These are phyloP conservation scores for Distichodus sexfasciatus DNA, from an alignment of 2,797 vertebrate species.

Conservation along the genomic window DNA sequence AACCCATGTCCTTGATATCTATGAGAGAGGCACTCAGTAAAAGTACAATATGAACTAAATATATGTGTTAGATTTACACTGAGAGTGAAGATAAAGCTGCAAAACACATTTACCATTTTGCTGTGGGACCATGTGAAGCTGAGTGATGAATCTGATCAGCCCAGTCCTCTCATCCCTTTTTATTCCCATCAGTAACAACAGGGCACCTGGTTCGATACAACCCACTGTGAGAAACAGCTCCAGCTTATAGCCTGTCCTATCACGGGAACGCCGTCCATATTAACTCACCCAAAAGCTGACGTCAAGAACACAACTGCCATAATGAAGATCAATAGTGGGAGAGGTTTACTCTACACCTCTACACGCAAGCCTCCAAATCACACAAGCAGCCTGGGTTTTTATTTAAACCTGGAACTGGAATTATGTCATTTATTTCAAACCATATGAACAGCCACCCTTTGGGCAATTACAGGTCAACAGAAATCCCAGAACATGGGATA, in stretches of 20 bases:
- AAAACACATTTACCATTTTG: slow-evolving; percentile 49
- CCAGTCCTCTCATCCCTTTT: slow-evolving; percentile 57
- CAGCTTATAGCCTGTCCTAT: slow-evolving; percentile 45
- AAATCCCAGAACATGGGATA: too few species aligned
- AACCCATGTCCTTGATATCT: slow-evolving; percentile 56
- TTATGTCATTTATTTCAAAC: not conserved
- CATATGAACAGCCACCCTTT: not conserved
- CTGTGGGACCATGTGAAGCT: slow-evolving; percentile 30
- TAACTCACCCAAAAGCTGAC: slow-evolving; percentile 61
- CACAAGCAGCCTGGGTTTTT: not conserved
- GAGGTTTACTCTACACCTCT: slow-evolving; percentile 30
- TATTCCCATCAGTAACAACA: slow-evolving; percentile 52
- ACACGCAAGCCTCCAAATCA: not conserved
- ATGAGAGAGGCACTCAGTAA: not conserved
- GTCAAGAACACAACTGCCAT: slow-evolving; percentile 58
- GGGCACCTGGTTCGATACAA: slow-evolving; percentile 60
- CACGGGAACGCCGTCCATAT: slow-evolving; percentile 64
- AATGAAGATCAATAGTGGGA: slow-evolving; percentile 57
- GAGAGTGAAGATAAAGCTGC: not conserved
- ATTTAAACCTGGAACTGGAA: not conserved
- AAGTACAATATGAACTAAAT: not conserved
- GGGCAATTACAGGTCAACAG: too few species aligned
- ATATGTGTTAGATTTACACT: not conserved
- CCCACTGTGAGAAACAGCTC: slow-evolving; percentile 51
- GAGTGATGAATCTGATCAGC: slow-evolving; percentile 33